Evolutionary conservation across 2,888 invertebrate genomes (phyloP).

Genomic region (Tipula lateralis): DNA sequence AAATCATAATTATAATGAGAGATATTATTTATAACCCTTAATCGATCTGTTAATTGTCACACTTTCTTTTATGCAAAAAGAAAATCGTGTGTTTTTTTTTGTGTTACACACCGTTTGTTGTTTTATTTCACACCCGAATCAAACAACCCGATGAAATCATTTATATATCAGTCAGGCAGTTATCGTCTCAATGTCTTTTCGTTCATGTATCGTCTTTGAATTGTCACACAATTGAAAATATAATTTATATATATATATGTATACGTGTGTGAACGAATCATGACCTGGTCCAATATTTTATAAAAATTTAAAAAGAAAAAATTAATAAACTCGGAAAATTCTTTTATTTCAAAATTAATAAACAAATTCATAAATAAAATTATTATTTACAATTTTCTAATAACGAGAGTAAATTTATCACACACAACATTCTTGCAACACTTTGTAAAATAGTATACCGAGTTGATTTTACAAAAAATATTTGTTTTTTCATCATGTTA

Average conservation of each 20-base stretch:
- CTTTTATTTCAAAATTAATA: not conserved
- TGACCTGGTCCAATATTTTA: not conserved
- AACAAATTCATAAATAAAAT: conserved; percentile 5
- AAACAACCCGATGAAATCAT: not conserved
- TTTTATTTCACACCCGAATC: not conserved
- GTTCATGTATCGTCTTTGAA: not conserved
- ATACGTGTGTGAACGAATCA: not conserved
- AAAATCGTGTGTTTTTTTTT: no score
- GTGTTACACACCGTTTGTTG: not conserved
- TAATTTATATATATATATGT: not conserved
- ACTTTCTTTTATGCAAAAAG: not conserved
- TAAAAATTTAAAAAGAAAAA: not conserved
- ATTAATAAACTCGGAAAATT: not conserved
- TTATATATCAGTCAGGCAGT: not conserved
- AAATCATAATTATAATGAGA: not conserved
- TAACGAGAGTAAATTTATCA: not conserved
- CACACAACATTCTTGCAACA: not conserved
- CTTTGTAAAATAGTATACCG: not conserved
- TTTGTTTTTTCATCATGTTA: not conserved
- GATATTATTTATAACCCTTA: not conserved
- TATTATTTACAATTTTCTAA: not conserved
- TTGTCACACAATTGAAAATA: conserved; percentile 8
- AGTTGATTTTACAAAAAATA: not conserved
- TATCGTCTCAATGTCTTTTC: not conserved
- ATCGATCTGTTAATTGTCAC: not conserved